Evolutionary conservation across 2,113 vertebrate species (phyloP), one percentile per base, ranked within the genome.

Genomic region (Galemys pyrenaicus): DNA sequence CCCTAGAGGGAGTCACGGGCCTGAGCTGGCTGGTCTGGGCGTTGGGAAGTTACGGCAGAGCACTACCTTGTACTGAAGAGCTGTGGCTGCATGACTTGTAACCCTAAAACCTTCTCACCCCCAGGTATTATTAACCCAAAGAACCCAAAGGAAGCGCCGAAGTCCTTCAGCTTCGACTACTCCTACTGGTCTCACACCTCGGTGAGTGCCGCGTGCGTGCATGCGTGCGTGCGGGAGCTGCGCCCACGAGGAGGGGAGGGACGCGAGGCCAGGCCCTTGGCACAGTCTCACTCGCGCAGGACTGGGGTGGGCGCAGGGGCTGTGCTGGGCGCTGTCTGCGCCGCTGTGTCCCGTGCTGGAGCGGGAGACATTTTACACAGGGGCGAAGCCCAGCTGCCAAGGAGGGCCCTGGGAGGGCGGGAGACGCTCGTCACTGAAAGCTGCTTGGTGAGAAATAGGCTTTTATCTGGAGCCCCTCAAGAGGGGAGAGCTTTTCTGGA

Each of bases 141-240:
- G 99, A 99, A 99, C 95, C 99, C 99, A 95, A 99, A 99, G 98
- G 99, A 99, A 98, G 98, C 99, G 96, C 99, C 99, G 95, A 99
- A 99, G 98, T 99, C 99, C 83, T 99, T 99, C 98, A 99, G 99
- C 98, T 99, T 99, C 95, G 99, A 99, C 98, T 99, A 99, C 94
- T 99, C 99, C 15, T 99, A 99, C 16, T 99, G 99, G 99, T 99
- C 99, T 78, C 99, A 99, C 96, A 99, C 99, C 60, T 98, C 99
- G 94, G 99, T 99, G 97, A 99, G 98, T 95, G 24, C 49, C 8
- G 58, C 2, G 6, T 9, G 39, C 39, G n/a, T n/a, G n/a, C n/a
- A n/a, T n/a, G n/a, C n/a, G n/a, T n/a, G n/a, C 3, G 0, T 44
- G 30, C 9, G 0, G 28, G 46, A 5, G 13, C 3, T 6, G 56